Conservation (phyloP, 2,113 vertebrate genomes). For the Pungitius pungitius region DNA sequence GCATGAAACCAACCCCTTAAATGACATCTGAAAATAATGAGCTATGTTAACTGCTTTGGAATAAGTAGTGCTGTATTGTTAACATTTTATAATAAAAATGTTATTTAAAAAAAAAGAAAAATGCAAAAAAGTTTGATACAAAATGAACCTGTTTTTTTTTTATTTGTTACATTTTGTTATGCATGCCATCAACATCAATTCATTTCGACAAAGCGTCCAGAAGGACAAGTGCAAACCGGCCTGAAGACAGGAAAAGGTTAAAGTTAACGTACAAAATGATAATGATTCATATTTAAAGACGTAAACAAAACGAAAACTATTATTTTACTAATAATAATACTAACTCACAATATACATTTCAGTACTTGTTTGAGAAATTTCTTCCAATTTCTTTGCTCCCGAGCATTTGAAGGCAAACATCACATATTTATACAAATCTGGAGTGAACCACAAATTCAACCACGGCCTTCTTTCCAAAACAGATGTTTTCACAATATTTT, state of each 20-base stretch:
- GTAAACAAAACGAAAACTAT: conserved; percentile 51
- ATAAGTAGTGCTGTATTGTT: neutral
- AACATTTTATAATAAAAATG: neutral
- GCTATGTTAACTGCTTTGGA: neutral
- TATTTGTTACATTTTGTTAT: conserved; percentile 72
- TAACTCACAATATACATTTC: conserved; percentile 66
- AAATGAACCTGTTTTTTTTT: conserved; percentile 72
- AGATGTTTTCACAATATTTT: conserved; percentile 15
- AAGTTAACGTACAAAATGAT: conserved; percentile 64
- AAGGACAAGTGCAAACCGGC: conserved; percentile 81
- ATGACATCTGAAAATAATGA: neutral
- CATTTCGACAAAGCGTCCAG: conserved; percentile 67
- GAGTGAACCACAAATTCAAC: neutral
- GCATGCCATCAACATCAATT: conserved; percentile 75
- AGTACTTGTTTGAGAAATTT: conserved; percentile 52
- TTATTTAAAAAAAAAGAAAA: neutral
- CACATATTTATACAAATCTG: conserved; percentile 36
- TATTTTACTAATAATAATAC: conserved; percentile 58
- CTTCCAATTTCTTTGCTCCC: conserved; percentile 54
- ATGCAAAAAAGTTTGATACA: conserved; percentile 60
- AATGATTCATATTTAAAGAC: conserved; percentile 64
- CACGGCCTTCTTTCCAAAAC: conserved; percentile 7
- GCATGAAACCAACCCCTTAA: neutral
- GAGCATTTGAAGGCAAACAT: conserved; percentile 51
- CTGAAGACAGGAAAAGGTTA: conserved; percentile 65